These are phyloP conservation scores for Amphiura filiformis DNA, from an alignment of 35 echinoderm and acorn worm genomes.

Conservation along the genomic window DNA sequence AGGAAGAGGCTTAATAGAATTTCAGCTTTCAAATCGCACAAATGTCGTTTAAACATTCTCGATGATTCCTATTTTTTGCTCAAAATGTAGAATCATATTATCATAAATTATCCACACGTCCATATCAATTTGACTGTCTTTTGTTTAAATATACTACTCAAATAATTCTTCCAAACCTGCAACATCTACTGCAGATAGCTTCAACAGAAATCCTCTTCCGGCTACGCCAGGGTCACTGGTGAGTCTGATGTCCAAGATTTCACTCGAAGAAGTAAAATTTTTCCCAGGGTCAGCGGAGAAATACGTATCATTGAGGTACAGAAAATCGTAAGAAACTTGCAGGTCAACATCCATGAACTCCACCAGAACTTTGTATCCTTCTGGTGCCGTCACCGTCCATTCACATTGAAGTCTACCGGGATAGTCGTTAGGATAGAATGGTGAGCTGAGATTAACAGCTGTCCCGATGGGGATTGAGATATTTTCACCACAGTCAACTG, in stretches of 20 bases:
- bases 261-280: neutral
- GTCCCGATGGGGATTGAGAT: neutral
- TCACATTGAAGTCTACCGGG: neutral
- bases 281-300: neutral
- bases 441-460: neutral
- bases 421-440: neutral
- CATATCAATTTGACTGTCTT: too few species aligned
- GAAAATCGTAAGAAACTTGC: neutral
- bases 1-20: too few species aligned
- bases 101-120: too few species aligned
- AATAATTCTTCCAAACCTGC: too few species aligned
- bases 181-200: too few species aligned
- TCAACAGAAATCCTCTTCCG: too few species aligned
- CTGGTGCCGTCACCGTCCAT: neutral
- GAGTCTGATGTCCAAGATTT: neutral
- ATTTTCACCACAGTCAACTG: neutral
- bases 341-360: neutral
- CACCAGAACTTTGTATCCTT: too few species aligned
- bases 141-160: too few species aligned
- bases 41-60: too few species aligned
- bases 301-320: neutral
- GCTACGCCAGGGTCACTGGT: neutral
- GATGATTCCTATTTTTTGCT: too few species aligned
- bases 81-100: too few species aligned
- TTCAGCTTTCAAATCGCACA: too few species aligned